Conservation (phyloP, 2,113 vertebrate genomes). For the Engystomops pustulosus region DNA sequence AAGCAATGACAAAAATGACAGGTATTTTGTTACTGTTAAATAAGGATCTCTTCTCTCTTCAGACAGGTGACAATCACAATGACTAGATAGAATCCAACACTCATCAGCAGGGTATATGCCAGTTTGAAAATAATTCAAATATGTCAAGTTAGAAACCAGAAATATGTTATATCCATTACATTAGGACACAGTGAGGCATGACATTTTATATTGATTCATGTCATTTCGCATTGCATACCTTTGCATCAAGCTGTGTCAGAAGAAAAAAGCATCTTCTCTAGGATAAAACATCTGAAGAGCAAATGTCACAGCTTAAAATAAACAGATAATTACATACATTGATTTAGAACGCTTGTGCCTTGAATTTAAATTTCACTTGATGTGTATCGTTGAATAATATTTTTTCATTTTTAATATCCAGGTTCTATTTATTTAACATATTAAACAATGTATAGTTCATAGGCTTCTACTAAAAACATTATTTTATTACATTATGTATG, state of each 20-base stretch:
- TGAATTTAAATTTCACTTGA: slow-evolving; percentile 33
- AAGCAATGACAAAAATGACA: slow-evolving; percentile 58
- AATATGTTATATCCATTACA: slow-evolving; percentile 61
- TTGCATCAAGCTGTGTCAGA: slow-evolving; percentile 59
- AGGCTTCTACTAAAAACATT: not conserved
- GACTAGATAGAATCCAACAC: slow-evolving; percentile 44
- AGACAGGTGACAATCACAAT: slow-evolving; percentile 58
- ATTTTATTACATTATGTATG: too few species aligned
- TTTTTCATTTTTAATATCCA: not conserved
- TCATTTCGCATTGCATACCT: slow-evolving; percentile 60
- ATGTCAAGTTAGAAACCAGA: slow-evolving; percentile 56
- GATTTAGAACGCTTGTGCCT: slow-evolving; percentile 37
- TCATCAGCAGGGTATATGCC: slow-evolving; percentile 54
- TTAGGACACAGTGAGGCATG: slow-evolving; percentile 58
- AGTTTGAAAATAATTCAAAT: slow-evolving; percentile 60
- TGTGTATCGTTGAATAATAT: slow-evolving; percentile 1
- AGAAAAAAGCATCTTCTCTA: slow-evolving; percentile 45
- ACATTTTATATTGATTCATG: slow-evolving; percentile 61
- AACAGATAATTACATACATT: slow-evolving; percentile 61
- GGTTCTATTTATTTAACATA: not conserved
- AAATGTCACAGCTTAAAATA: slow-evolving; percentile 59
- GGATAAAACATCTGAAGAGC: slow-evolving; percentile 58
- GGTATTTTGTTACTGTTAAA: slow-evolving; percentile 59
- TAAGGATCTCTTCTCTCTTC: slow-evolving; percentile 46
- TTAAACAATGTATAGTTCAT: not conserved